phyloP scores from a whole-genome alignment of 64 coral and sea anemone species.

The Hydrozoanthus tunicans region DNA sequence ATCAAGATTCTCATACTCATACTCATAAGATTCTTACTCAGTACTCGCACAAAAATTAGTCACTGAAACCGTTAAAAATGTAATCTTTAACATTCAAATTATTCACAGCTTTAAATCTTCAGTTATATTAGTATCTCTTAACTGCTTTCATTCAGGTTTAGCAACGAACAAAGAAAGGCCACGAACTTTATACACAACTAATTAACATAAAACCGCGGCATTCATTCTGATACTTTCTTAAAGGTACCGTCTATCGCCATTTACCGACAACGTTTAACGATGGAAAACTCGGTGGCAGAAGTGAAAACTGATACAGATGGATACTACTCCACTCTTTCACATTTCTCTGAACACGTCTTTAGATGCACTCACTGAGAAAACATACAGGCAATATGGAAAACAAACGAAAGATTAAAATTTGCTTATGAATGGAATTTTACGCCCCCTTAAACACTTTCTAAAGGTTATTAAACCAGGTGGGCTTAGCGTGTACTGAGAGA shows the following conservation, averaged over 20 bases:
- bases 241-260: conserved; percentile 24
- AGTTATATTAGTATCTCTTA: conserved; percentile 3
- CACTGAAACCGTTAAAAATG: neutral
- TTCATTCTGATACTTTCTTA: neutral
- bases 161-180: conserved; percentile 33
- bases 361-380: neutral
- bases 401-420: conserved; percentile 36
- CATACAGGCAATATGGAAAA: neutral
- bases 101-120: conserved; percentile 3
- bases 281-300: neutral
- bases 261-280: conserved; percentile 4
- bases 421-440: conserved; percentile 45
- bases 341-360: neutral
- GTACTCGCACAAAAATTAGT: too few relatives aligned
- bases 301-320: neutral
- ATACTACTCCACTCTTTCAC: neutral
- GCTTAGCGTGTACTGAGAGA: conserved; percentile 27
- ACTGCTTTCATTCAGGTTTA: neutral
- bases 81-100: conserved; percentile 30
- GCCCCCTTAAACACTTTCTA: conserved; percentile 22
- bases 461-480: neutral
- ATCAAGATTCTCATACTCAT: too few relatives aligned
- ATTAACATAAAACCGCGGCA: conserved; percentile 20
- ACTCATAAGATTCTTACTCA: too few relatives aligned
- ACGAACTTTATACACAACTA: neutral